Evolutionary conservation across 2,888 invertebrate species (phyloP).

Genomic region (Drosophila dives): DNA sequence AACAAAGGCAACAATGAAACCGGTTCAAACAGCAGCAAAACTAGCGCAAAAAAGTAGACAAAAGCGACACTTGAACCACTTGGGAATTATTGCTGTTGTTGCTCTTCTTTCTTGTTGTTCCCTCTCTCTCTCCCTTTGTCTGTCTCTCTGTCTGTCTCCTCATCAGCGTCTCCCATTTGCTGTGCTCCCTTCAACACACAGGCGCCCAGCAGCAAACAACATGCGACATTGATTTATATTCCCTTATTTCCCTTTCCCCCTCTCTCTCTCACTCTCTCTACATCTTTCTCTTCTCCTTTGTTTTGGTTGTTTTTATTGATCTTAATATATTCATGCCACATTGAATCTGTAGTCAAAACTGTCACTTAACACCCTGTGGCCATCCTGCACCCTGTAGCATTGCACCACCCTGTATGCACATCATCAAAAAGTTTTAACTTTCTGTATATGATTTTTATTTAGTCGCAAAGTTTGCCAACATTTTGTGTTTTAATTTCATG

Average conservation of each 20-base stretch:
- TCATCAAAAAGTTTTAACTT: not conserved
- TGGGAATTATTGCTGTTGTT: constrained; percentile 7
- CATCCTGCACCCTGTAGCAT: not conserved
- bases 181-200: constrained; percentile 59
- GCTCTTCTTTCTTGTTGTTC: constrained; percentile 3
- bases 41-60: constrained; percentile 76
- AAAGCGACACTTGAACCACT: constrained; percentile 56
- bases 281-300: not conserved
- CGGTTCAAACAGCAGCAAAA: constrained; percentile 49
- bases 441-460: not conserved
- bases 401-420: not conserved
- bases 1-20: constrained; percentile 36
- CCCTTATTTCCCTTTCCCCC: constrained; percentile 11
- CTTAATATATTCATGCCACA: constrained; percentile 2
- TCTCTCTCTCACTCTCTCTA: not conserved
- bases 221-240: constrained; percentile 23
- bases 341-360: not conserved
- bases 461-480: not conserved
- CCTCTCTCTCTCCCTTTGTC: not conserved
- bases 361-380: constrained; percentile 3
- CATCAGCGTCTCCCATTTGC: constrained; percentile 47
- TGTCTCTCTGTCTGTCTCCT: constrained; percentile 8
- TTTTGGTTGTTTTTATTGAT: constrained; percentile 10
- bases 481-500: not conserved
- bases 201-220: constrained; percentile 53